phyloP scores from a whole-genome alignment of 2,113 vertebrate species.

The Sakesphorus luctuosus region DNA sequence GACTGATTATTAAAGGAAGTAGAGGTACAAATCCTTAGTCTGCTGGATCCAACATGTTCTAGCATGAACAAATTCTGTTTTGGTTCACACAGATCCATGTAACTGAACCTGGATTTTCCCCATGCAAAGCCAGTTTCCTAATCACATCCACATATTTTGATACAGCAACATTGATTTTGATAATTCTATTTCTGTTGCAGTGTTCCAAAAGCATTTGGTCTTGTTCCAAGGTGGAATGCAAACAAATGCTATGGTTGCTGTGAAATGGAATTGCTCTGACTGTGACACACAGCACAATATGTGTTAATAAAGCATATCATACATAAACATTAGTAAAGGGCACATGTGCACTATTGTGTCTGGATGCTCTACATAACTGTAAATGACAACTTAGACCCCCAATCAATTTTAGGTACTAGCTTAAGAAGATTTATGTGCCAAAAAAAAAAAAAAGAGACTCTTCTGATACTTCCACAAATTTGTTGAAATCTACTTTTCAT shows the following conservation, averaged over 20 bases:
- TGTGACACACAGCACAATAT: background rate
- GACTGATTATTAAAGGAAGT: background rate
- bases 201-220: background rate
- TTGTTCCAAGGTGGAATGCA: background rate
- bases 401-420: background rate
- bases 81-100: background rate
- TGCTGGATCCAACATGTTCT: background rate
- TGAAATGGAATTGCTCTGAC: background rate
- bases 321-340: background rate
- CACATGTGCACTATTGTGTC: background rate
- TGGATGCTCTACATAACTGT: background rate
- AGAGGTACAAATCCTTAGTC: background rate
- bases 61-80: background rate
- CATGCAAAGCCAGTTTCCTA: background rate
- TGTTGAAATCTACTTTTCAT: background rate
- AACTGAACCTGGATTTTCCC: background rate
- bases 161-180: constrained; percentile 15
- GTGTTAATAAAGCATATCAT: background rate
- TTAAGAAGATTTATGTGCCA: background rate
- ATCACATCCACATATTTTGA: constrained; percentile 10
- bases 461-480: background rate
- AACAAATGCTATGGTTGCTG: background rate
- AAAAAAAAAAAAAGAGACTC: background rate
- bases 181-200: background rate
- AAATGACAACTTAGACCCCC: background rate